Evolutionary conservation across 2,113 vertebrate genomes (phyloP).

Genomic region (Sylvietta virens): DNA sequence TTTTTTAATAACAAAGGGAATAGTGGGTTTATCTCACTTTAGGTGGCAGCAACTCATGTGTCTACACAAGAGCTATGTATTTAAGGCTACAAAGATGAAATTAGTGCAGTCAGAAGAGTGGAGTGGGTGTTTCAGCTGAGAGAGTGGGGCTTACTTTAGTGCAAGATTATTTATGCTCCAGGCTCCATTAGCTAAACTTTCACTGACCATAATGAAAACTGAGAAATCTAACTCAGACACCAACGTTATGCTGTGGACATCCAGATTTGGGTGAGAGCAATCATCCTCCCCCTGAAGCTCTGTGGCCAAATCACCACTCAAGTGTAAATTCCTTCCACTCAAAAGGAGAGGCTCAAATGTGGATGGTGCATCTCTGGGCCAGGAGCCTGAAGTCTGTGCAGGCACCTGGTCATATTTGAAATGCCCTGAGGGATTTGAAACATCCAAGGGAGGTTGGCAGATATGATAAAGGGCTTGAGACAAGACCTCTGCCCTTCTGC

Average conservation of each 20-base stretch:
- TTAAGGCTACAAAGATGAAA: background rate
- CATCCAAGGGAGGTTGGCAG: background rate
- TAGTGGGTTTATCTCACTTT: background rate
- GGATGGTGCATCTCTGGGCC: background rate
- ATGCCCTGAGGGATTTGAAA: background rate
- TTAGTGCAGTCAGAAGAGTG: background rate
- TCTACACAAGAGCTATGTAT: background rate
- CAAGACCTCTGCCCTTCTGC: conserved; percentile 37
- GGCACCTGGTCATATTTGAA: conserved; percentile 21
- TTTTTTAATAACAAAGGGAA: background rate
- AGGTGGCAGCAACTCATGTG: background rate
- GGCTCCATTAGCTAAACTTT: background rate
- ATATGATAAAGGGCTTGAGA: conserved; percentile 8
- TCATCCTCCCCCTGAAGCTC: background rate
- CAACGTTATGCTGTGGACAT: background rate
- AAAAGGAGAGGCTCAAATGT: background rate
- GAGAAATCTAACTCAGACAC: background rate
- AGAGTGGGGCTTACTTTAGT: background rate
- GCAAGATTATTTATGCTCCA: background rate
- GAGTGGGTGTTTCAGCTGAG: background rate
- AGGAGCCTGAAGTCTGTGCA: background rate
- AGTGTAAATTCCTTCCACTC: background rate
- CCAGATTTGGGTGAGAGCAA: background rate
- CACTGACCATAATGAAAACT: background rate
- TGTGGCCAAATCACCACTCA: background rate